Conservation (phyloP, 2,113 vertebrate species). For the Podarcis cretensis region DNA sequence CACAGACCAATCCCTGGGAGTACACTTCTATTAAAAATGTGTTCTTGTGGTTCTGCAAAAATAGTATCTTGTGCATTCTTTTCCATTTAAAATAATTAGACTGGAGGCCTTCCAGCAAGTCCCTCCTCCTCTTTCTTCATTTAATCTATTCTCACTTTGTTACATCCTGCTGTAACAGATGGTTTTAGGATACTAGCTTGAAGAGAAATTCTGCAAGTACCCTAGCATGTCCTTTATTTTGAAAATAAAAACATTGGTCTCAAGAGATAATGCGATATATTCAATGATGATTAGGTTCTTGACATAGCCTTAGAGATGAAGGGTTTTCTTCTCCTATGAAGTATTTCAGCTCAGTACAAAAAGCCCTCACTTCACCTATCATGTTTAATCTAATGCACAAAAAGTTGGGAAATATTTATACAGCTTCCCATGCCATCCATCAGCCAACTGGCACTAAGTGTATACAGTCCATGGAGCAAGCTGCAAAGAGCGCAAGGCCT, state of each 20-base stretch:
- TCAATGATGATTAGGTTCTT: background rate
- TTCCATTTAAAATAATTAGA: slow-evolving; percentile 49
- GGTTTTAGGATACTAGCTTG: slow-evolving; percentile 33
- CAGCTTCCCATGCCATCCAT: slow-evolving; percentile 52
- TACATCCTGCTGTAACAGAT: slow-evolving; percentile 21
- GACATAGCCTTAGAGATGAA: slow-evolving; percentile 21
- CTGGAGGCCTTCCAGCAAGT: slow-evolving; percentile 13
- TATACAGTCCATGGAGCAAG: slow-evolving; percentile 51
- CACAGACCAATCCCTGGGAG: slow-evolving; percentile 70
- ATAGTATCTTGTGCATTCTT: slow-evolving; percentile 64
- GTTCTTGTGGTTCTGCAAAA: slow-evolving; percentile 55
- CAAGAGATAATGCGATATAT: background rate
- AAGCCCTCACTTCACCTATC: slow-evolving; percentile 32
- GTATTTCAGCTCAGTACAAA: slow-evolving; percentile 10
- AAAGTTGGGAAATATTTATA: slow-evolving; percentile 56
- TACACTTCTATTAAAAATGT: slow-evolving; percentile 50
- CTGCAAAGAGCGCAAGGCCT: slow-evolving; percentile 45
- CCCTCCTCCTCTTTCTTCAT: background rate
- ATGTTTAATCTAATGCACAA: slow-evolving; percentile 51
- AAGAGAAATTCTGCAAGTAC: background rate
- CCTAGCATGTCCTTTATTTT: background rate
- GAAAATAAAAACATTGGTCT: background rate
- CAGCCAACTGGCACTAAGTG: slow-evolving; percentile 23
- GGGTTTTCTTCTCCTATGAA: slow-evolving; percentile 4
- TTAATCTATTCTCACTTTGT: slow-evolving; percentile 31